Evolutionary conservation across 2,888 invertebrate genomes (phyloP).

Genomic region (Cotesia congregata): DNA sequence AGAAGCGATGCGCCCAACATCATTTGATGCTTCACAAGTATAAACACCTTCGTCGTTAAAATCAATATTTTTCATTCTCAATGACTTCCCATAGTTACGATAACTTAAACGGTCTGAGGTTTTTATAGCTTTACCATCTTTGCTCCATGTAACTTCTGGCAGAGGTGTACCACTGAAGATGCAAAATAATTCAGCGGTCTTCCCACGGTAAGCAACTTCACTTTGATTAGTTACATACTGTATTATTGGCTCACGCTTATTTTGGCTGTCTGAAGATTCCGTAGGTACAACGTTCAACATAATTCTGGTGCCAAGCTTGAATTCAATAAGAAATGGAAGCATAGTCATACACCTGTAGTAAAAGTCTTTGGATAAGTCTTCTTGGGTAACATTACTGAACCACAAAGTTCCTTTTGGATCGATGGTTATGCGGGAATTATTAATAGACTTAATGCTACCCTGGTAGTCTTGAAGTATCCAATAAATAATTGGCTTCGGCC

Average conservation of each 20-base stretch:
- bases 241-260: slow-evolving; percentile 80
- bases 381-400: slow-evolving; percentile 93
- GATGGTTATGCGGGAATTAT: slow-evolving; percentile 93
- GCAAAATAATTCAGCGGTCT: slow-evolving; percentile 89
- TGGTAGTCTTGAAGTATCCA: slow-evolving; percentile 90
- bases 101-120: slow-evolving; percentile 83
- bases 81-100: slow-evolving; percentile 95
- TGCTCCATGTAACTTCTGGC: slow-evolving; percentile 94
- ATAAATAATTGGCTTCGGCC: slow-evolving; percentile 94
- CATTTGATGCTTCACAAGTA: slow-evolving; percentile 94
- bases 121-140: slow-evolving; percentile 80
- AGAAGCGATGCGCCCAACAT: slow-evolving; percentile 87
- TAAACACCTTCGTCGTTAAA: slow-evolving; percentile 93
- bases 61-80: slow-evolving; percentile 87
- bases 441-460: slow-evolving; percentile 88
- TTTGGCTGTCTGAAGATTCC: slow-evolving; percentile 83
- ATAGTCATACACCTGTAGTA: slow-evolving; percentile 96
- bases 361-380: slow-evolving; percentile 87
- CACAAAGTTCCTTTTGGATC: slow-evolving; percentile 98
- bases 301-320: slow-evolving; percentile 89
- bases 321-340: slow-evolving; percentile 90
- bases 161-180: slow-evolving; percentile 97
- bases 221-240: slow-evolving; percentile 92
- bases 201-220: slow-evolving; percentile 87
- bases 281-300: slow-evolving; percentile 83